Base-by-base conservation (phyloP, 1,140 invertebrate species). In the Prorops nasuta region DNA sequence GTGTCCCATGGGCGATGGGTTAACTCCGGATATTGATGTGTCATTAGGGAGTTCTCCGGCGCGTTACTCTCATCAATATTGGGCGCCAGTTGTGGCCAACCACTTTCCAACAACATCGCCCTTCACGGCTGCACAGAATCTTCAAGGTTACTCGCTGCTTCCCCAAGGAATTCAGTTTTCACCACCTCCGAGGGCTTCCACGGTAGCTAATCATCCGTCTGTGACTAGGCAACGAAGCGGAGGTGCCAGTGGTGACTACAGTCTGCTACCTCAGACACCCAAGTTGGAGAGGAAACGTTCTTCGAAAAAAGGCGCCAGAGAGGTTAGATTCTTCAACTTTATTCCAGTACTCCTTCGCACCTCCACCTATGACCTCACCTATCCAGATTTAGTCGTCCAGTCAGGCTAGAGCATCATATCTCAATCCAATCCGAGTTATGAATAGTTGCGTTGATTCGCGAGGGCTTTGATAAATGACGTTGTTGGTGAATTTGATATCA, bases 71-170 rank as follows among this genome's bases (percentile, higher is more conserved):
- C 65, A 76, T 37, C 63, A 83, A 69, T 79, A 79, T 49, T 85
- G 83, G 84, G 73, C 81, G 36, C 83, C 84, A 3, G 72, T 85
- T 17, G 73, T 78, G 39, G 83, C 83, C 8, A 84, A 80, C 14
- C 84, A 85, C 59, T 85, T 86, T 54, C 78, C 84, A 6, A 71
- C 76, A 9, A 77, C 79, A 46, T 85, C 83, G 16, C 84, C 84
- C 37, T 85, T 85, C 69, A 63, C 66, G 46, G 69, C 56, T 51
- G 55, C 62, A n/a, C 71, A 66, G 44, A 67, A 63, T 48, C 44
- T 66, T 56, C n/a, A n/a, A n/a, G 72, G 69, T 14, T 76, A 74
- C 44, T 67, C 72, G 28, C 60, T 74, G 35, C 49, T 74, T 54
- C 60, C 73, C 24, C 72, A 74, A 40, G 66, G 60, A 52, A 50